Evolutionary conservation across 92 coral and sea anemone genomes (phyloP), one percentile per base, ranked within the genome.

Genomic region (Plumapathes pennacea): DNA sequence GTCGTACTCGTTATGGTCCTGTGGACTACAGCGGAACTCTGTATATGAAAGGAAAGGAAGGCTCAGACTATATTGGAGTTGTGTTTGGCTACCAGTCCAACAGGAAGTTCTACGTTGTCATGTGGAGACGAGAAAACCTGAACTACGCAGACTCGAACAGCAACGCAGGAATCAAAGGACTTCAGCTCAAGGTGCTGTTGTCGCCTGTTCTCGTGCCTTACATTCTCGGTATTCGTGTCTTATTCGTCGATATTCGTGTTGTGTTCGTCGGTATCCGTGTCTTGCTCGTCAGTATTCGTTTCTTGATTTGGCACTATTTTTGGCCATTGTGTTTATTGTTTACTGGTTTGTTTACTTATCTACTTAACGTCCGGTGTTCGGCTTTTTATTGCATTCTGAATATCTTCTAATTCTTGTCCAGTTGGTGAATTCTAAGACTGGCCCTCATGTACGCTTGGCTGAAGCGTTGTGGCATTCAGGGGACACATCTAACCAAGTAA

Each of bases 51-150:
- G 84, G 86, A 4, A 51, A 67, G 3, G 78, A 86, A 10, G 96
- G 96, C 5, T 73, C 88, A 10, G 95, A 91, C 30, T 91, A 91
- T 38, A 72, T 91, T 50, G 97, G 97, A 7, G 82, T 91, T 46
- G 92, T 91, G 17, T 91, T 91, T 46, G 97, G 96, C 21, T 91
- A 91, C 57, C 97, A 91, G 61, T 79, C 96, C 10, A 91, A 91
- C 75, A 54, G 58, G 25, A 91, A 91, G 73, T 91, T 91, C 46
- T 91, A 91, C 78, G 96, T 80, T 1, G 77, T 77, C 3, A 88
- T 91, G 97, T 91, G 97, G 97, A 72, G 96, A 39, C 83, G 78
- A 34, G 90, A 88, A 50, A 91, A 88, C 60, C 62, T 88, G 22
- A 91, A 91, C 67, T 89, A 59, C 46, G 92, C 72, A 10, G 56